Conservation (phyloP, 2,888 invertebrate genomes). For the Crioceris asparagi region DNA sequence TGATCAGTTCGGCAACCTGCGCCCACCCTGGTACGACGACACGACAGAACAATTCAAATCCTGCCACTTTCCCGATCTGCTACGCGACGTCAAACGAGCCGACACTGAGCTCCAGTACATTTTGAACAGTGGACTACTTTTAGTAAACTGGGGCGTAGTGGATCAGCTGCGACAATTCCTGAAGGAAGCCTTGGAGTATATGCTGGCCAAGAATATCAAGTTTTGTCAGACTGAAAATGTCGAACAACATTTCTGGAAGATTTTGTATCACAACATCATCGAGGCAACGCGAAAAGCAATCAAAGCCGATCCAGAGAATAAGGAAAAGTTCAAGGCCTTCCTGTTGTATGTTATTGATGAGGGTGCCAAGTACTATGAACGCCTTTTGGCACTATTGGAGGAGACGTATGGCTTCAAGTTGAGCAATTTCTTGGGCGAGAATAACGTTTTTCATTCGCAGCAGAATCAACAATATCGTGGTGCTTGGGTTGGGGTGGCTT, state of each 20-base stretch:
- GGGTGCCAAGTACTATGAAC: conserved; percentile 64
- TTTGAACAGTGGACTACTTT: conserved; percentile 47
- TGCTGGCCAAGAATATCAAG: conserved; percentile 69
- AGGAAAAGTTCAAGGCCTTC: conserved; percentile 53
- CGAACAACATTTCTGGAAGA: conserved; percentile 86
- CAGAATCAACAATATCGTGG: conserved; percentile 52
- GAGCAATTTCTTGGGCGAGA: conserved; percentile 49
- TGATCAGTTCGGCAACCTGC: conserved; percentile 42
- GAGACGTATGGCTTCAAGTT: conserved; percentile 64
- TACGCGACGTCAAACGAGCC: conserved; percentile 53
- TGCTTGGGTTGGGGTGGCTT: conserved; percentile 60
- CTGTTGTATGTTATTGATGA: conserved; percentile 66
- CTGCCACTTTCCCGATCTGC: conserved; percentile 49
- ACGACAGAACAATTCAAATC: conserved; percentile 48
- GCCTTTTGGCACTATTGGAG: conserved; percentile 61
- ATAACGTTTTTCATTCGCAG: no score
- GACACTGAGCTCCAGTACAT: conserved; percentile 58
- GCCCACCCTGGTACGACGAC: conserved; percentile 49
- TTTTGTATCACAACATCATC: conserved; percentile 78
- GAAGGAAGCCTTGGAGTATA: conserved; percentile 54
- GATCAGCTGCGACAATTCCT: conserved; percentile 51
- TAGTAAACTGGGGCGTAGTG: conserved; percentile 56
- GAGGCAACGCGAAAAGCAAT: conserved; percentile 67
- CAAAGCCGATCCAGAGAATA: conserved; percentile 48
- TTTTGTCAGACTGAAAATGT: conserved; percentile 80